Base-by-base conservation (phyloP, 2,888 invertebrate genomes). In the Pseudococcus jackbeardsleyi region DNA sequence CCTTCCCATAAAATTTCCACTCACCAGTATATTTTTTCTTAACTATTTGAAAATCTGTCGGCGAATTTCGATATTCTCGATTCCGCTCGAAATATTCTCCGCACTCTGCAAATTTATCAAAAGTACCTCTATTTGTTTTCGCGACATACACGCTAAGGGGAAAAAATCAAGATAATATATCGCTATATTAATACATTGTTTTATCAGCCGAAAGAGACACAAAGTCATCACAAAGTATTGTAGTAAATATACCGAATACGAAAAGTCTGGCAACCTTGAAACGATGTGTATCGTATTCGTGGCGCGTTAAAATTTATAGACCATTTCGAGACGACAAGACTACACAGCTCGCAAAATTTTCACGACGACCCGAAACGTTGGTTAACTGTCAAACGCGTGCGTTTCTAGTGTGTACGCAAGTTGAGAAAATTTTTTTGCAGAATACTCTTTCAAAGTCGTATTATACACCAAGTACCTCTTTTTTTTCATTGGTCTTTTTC, bases 231-330 rank as follows among this genome's bases (percentile, higher is more conserved):
- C 64, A 64, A 64, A 64, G 64, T 64, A 64, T 64, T 64, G 64
- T 64, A 64, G 64, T 64, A 64, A n/a, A 54, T n/a, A 64, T 22
- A 72, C n/a, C 72, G 72, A 72, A 72, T 72, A 33, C 72, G 72
- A 72, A 72, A 72, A 72, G 72, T 72, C 72, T 72, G 33, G 72
- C 72, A 33, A 72, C 72, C 72, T 72, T 72, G 72, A 72, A 72
- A 72, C 33, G 72, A 72, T 33, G 15, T 72, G 72, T 72, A 72
- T 72, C 33, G 72, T 72, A 72, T 72, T 72, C 33, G 72, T 33
- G 72, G 72, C 72, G 26, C 72, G 33, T 33, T 72, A 33, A 72
- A 72, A 72, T 72, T 72, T 72, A 72, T 72, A 72, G 72, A 72
- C 72, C 72, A 72, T 72, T 33, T 72, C 72, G 72, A 72, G 72